Evolutionary conservation across 1,140 invertebrate species (phyloP).

Genomic region (Scaptodrosophila lebanonensis): DNA sequence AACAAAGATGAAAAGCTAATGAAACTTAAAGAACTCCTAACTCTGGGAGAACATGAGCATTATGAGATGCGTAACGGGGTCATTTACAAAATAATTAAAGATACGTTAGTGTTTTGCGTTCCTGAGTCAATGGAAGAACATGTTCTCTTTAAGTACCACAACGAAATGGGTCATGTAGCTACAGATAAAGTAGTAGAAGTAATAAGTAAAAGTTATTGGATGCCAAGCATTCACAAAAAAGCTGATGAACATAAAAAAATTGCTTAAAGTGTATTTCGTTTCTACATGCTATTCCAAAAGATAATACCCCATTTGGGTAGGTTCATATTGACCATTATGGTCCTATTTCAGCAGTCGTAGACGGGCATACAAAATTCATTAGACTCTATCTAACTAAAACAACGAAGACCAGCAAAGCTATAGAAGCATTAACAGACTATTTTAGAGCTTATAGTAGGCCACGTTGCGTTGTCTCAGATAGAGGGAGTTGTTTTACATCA

Average conservation of each 20-base stretch:
- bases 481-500: constrained; percentile 53
- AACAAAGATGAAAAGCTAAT: constrained; percentile 9
- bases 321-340: constrained; percentile 60
- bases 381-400: constrained; percentile 19
- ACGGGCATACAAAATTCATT: constrained; percentile 49
- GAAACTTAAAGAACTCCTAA: constrained; percentile 5
- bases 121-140: constrained; percentile 40
- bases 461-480: constrained; percentile 41
- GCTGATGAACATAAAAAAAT: constrained; percentile 29
- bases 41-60: constrained; percentile 7
- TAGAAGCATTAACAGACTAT: constrained; percentile 37
- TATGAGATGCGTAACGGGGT: no score
- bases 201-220: constrained; percentile 40
- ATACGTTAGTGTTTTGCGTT: constrained; percentile 42
- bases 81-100: no score
- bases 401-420: constrained; percentile 41
- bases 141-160: constrained; percentile 38
- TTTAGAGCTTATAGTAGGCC: constrained; percentile 32
- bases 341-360: constrained; percentile 75
- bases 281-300: constrained; percentile 48
- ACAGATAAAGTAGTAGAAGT: constrained; percentile 33
- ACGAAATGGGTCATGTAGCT: constrained; percentile 53
- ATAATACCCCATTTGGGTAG: constrained; percentile 34
- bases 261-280: constrained; percentile 52
- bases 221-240: constrained; percentile 52